Evolutionary conservation across 2,113 vertebrate species (phyloP), one percentile per base, ranked within the genome.

Genomic region (Hypocryptadius cinnamomeus): DNA sequence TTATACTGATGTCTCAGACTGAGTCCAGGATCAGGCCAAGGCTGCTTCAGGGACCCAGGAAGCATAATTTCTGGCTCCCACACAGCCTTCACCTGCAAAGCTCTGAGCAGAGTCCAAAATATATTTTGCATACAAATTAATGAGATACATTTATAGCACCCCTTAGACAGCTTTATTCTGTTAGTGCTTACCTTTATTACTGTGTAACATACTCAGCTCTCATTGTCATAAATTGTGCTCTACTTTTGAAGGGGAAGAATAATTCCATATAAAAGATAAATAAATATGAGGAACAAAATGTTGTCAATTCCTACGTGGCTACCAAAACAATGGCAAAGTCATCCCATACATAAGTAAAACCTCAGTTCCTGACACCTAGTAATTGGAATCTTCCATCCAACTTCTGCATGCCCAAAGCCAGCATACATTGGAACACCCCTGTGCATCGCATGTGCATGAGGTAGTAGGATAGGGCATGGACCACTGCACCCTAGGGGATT

Each of bases 91-190:
- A 96, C 95, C 91, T 96, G 94, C 82, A 78, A 78, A 84, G 93
- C 93, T 91, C 85, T 79, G 76, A 95, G 89, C 9, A 14, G 85
- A 96, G 96, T 95, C 95, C 93, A 92, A 96, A 94, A 83, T 96
- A 95, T 95, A 95, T 96, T 96, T 96, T 96, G 93, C 93, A 95
- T 96, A 96, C 95, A 96, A 94, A 96, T 95, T 96, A 95, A 96
- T 95, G 93, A 96, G 94, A 91, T 96, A 94, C 94, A 90, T 96
- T 94, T 96, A 96, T 88, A 91, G 94, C 82, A 96, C 95, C 94
- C 95, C 57, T 96, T 95, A 95, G 96, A 95, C 94, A 93, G 82
- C 72, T 96, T 96, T 95, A 94, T 95, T 95, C 95, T 95, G 94
- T 65, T 96, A 92, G 96, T 94, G 94, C 95, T 96, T 95, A 95